Percentiles rank a stretch among this genome's conserved stretches.
These are phyloP conservation scores for Spilosoma lubricipeda DNA, from an alignment of 2,888 invertebrate species.

Conservation along the genomic window DNA sequence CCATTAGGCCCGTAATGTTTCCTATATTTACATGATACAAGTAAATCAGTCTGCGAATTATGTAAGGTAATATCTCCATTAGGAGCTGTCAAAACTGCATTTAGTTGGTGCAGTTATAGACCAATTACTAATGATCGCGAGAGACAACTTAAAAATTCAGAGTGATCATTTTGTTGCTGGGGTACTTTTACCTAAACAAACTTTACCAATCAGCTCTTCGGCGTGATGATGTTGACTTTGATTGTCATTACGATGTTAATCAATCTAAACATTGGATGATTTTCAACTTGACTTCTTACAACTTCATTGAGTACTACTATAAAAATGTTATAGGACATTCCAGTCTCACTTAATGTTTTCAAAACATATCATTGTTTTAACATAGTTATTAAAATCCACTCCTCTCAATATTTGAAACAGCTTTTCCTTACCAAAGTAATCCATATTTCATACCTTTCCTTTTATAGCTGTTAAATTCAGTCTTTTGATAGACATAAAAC, in stretches of 20 bases:
- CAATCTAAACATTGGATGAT: not conserved
- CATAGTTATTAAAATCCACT: not conserved
- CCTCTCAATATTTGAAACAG: constrained; percentile 12
- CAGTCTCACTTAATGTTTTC: not conserved
- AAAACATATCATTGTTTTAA: not conserved
- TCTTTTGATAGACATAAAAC: constrained; percentile 46
- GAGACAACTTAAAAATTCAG: not conserved
- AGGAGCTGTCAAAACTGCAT: too few relatives aligned
- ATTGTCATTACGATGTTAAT: not conserved
- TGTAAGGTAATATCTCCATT: too few relatives aligned
- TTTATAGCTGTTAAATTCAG: constrained; percentile 43
- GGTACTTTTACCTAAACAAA: not conserved
- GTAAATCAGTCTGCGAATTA: too few relatives aligned
- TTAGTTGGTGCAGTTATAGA: too few relatives aligned
- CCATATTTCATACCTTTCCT: constrained; percentile 34
- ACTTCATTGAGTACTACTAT: not conserved
- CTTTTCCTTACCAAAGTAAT: constrained; percentile 28
- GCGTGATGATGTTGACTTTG: not conserved
- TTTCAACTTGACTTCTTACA: not conserved
- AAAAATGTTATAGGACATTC: not conserved
- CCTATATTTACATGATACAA: not conserved
- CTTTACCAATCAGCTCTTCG: not conserved
- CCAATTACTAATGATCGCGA: too few relatives aligned
- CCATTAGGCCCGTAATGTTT: not conserved
- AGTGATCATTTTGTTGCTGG: not conserved